A percentile compares a stretch with the other conserved stretches of the same genome.
Conservation (phyloP, 2,113 vertebrate species). For the Ciconia boyciana region DNA sequence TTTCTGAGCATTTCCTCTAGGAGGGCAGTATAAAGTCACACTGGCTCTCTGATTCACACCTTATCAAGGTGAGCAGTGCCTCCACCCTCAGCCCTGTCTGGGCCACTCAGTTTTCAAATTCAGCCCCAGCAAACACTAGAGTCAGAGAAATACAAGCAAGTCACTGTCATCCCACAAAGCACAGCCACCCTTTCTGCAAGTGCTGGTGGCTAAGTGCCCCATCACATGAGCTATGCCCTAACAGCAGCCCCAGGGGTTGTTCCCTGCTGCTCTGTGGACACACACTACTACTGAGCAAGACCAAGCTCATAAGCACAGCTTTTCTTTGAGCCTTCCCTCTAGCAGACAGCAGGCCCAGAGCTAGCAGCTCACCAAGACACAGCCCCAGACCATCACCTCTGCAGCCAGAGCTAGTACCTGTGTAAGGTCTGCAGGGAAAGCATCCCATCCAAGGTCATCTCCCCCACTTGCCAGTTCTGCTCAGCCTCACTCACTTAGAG, state of each 20-base stretch:
- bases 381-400: background rate
- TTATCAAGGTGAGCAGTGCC: background rate
- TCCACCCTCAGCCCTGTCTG: background rate
- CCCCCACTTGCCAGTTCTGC: background rate
- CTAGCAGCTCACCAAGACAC: background rate
- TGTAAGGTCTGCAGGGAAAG: accelerated
- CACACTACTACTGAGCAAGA: background rate
- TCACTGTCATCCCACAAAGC: background rate
- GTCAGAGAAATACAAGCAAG: background rate
- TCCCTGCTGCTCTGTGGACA: background rate
- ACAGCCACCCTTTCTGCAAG: background rate
- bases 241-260: background rate
- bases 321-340: background rate
- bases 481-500: background rate
- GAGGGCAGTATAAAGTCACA: background rate
- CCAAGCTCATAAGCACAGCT: background rate
- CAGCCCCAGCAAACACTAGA: background rate
- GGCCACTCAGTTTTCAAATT: background rate
- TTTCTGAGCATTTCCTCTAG: background rate
- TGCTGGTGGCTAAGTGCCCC: background rate
- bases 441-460: background rate
- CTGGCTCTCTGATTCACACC: background rate
- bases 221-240: background rate
- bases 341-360: background rate
- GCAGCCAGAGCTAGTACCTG: background rate